These are phyloP conservation scores for Chaitophorus viminalis DNA, from an alignment of 2,888 invertebrate genomes.

Conservation along the genomic window DNA sequence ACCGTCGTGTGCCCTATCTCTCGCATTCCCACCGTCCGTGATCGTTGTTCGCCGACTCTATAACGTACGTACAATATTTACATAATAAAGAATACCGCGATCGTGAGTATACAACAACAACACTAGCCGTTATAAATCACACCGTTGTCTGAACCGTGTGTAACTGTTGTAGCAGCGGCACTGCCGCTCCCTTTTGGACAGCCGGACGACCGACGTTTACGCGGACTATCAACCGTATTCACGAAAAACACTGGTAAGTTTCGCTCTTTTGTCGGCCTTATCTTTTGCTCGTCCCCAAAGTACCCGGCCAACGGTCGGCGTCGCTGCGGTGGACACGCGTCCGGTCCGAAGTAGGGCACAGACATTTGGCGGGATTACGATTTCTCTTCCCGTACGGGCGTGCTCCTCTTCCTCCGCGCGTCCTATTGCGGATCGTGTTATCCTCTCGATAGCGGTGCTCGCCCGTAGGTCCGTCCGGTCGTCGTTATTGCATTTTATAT, in stretches of 20 bases:
- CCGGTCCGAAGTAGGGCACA: neutral
- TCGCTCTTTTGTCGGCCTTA: too few relatives aligned
- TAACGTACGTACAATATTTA: neutral
- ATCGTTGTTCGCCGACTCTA: neutral
- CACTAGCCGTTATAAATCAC: neutral
- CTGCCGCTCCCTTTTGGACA: too few relatives aligned
- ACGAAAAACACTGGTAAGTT: neutral
- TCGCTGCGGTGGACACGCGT: too few relatives aligned
- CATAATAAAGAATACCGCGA: neutral
- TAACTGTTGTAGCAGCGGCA: too few relatives aligned
- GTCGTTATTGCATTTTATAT: neutral
- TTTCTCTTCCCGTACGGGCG: neutral
- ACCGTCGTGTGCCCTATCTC: neutral
- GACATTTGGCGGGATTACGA: neutral
- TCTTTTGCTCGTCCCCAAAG: too few relatives aligned
- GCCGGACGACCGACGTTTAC: neutral
- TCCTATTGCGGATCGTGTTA: neutral
- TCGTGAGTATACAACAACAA: neutral
- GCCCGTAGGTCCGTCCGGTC: neutral
- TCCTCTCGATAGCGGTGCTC: neutral
- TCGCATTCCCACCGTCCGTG: neutral
- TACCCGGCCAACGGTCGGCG: too few relatives aligned
- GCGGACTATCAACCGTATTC: neutral
- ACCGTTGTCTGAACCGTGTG: too few relatives aligned
- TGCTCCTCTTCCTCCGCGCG: neutral